Conservation (phyloP, 2,113 vertebrate species). For the Oxyura jamaicensis region DNA sequence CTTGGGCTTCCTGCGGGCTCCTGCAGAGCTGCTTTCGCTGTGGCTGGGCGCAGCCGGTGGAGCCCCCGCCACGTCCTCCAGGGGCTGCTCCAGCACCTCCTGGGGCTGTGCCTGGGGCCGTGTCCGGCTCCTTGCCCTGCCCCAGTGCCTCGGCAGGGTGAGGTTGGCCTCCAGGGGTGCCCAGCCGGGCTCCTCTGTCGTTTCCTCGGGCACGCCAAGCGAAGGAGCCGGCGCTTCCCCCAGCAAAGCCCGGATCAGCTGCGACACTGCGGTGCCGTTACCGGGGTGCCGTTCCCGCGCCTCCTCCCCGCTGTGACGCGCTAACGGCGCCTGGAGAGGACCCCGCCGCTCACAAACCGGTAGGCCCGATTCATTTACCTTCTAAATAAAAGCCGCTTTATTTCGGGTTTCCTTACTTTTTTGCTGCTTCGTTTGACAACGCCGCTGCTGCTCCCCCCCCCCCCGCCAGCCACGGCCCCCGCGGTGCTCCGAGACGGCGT, state of each 20-base stretch:
- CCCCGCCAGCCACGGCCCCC: not conserved
- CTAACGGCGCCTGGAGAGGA: not conserved
- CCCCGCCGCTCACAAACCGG: constrained; percentile 41
- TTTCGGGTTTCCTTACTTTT: constrained; percentile 63
- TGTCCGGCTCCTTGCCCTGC: too few species aligned
- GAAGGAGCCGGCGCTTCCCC: constrained; percentile 14
- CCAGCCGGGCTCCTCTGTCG: not conserved
- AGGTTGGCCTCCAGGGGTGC: not conserved
- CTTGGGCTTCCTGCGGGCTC: too few species aligned
- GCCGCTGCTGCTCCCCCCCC: not conserved
- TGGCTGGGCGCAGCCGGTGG: too few species aligned
- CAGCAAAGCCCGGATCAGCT: constrained; percentile 22
- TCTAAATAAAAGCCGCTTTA: constrained; percentile 66
- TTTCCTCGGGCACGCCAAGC: not conserved
- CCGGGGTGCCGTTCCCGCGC: constrained; percentile 22
- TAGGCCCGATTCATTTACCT: constrained; percentile 61
- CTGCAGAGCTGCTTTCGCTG: too few species aligned
- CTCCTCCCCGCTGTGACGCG: constrained; percentile 4
- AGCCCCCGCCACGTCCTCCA: too few species aligned
- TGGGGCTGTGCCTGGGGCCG: too few species aligned
- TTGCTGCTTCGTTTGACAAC: constrained; percentile 13
- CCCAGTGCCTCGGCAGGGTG: not conserved
- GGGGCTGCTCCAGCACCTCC: too few species aligned
- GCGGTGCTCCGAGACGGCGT: not conserved
- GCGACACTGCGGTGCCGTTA: constrained; percentile 20